Conservation (phyloP, 2,888 invertebrate genomes). For the Prosopocoilus inquinatus region DNA sequence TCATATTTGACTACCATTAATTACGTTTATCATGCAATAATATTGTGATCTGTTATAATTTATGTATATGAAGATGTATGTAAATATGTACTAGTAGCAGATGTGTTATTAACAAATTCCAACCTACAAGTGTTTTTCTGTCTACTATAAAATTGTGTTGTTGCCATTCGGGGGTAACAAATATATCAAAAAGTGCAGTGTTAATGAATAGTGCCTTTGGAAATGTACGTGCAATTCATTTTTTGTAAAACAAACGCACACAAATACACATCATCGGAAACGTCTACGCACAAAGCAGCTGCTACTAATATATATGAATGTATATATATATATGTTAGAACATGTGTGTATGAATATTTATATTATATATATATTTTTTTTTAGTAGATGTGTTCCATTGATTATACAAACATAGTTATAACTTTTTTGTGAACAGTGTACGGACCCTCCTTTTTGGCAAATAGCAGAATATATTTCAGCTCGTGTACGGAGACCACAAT, state of each 20-base stretch:
- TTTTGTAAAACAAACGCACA: too few relatives aligned
- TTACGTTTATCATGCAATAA: not conserved
- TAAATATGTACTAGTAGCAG: not conserved
- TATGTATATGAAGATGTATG: not conserved
- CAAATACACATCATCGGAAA: too few relatives aligned
- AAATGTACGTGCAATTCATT: not conserved
- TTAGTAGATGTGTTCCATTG: not conserved
- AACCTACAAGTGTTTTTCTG: not conserved
- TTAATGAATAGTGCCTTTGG: not conserved
- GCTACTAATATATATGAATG: too few relatives aligned
- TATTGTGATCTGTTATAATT: slow-evolving; percentile 3
- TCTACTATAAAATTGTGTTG: not conserved
- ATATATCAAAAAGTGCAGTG: not conserved
- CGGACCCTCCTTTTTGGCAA: too few relatives aligned
- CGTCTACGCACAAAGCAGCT: too few relatives aligned
- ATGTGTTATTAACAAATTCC: not conserved
- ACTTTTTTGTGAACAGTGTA: too few relatives aligned
- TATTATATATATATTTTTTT: too few relatives aligned
- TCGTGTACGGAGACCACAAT: slow-evolving; percentile 7
- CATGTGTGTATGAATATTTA: too few relatives aligned
- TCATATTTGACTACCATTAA: not conserved
- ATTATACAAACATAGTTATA: not conserved
- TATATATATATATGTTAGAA: too few relatives aligned
- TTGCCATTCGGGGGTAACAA: not conserved
- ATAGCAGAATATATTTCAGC: not conserved